Evolutionary conservation across 2,797 vertebrate genomes (phyloP), one percentile per base, ranked within the genome.

Genomic region (Dermochelys coriacea): DNA sequence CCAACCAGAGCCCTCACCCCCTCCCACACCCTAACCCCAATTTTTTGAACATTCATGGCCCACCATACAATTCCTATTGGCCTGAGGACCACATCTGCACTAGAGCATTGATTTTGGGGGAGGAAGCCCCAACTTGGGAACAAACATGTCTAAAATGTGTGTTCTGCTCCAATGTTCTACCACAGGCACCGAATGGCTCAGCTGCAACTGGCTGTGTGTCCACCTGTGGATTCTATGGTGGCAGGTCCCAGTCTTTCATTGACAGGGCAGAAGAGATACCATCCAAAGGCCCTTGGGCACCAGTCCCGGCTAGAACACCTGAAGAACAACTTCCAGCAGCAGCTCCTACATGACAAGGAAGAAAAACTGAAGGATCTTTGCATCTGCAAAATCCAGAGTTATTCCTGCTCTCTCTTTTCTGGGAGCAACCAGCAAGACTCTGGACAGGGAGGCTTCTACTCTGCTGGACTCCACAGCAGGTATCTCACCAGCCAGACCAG

Each of bases 161-260:
- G 52, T 93, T 86, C 97, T 95, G 96, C 88, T 18, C 55, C 82
- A 82, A 92, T 95, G 92, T 83, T 97, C 91, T 94, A 84, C 86
- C 95, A 85, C 93, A 96, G 89, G 93, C 77, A 61, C 94, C 80
- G 97, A 94, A 98, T 98, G 98, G 96, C 97, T 94, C 92, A 87
- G 59, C 93, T 98, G 96, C 97, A 97, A 93, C 84, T 97, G 93
- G 95, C 91, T 16, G 93, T 93, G 92, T 92, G 90, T 87, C 92
- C 94, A 95, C 84, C 92, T 0, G 59, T 95, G 94, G 87, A 77
- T 45, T 83, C 95, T 92, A 93, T 90, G 89, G 61, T 54, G 10
- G 82, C 84, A 86, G 74, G 96, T 83, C 55, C 97, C 57, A 97
- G 96, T 82, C 92, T 96, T 59, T 90, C 88, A 52, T 85, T 77